Percentiles rank a stretch among this genome's conserved stretches.
phyloP scores from a whole-genome alignment of 2,797 vertebrate species.

The Numenius phaeopus region DNA sequence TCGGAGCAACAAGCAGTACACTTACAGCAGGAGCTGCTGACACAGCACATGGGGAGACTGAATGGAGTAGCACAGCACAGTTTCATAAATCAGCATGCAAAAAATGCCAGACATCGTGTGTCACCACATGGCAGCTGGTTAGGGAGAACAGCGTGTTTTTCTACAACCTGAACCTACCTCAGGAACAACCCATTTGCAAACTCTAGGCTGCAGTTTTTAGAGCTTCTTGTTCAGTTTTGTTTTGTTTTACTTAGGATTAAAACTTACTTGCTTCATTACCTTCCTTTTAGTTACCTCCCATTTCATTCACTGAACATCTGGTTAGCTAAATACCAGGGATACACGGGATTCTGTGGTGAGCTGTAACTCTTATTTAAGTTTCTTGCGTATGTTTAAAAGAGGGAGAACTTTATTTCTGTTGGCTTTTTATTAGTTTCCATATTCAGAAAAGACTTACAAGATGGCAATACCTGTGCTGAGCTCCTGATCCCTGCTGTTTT shows the following conservation, averaged over 20 bases:
- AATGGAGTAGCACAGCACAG: rapidly evolving
- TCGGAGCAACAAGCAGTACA: background rate
- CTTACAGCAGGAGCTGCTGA: background rate
- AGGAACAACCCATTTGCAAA: background rate
- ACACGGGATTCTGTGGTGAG: background rate
- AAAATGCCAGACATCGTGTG: background rate
- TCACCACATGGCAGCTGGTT: background rate
- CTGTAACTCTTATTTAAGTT: background rate
- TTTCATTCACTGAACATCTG: background rate
- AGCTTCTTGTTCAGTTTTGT: background rate
- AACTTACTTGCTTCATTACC: background rate
- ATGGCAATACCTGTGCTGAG: background rate
- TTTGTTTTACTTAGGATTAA: background rate
- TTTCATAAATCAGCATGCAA: background rate
- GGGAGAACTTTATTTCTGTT: background rate
- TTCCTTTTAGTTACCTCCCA: background rate
- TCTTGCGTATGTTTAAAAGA: background rate
- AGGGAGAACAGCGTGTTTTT: background rate
- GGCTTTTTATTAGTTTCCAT: background rate
- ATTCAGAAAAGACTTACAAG: background rate
- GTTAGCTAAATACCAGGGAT: background rate
- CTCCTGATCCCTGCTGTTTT: background rate
- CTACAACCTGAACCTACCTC: background rate
- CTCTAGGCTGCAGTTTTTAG: background rate
- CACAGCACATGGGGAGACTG: background rate